phyloP scores from a whole-genome alignment of 2,888 invertebrate genomes.

The Bombylius major region DNA sequence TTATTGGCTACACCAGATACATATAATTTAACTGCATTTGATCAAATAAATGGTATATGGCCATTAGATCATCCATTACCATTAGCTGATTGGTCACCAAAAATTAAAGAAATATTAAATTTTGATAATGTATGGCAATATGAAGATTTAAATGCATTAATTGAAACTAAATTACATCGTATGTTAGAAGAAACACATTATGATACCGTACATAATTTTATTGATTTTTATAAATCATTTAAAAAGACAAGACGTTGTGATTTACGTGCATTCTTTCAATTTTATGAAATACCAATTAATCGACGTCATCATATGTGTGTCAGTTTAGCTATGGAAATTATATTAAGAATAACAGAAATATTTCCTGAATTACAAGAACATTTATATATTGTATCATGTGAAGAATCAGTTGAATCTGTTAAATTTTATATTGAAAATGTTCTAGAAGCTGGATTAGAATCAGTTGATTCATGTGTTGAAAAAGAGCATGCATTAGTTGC shows the following conservation, averaged over 20 bases:
- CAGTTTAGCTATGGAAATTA: conserved; percentile 70
- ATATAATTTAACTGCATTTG: conserved; percentile 35
- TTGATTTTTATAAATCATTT: conserved; percentile 52
- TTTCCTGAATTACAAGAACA: conserved; percentile 54
- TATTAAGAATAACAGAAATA: conserved; percentile 52
- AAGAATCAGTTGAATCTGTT: conserved; percentile 61
- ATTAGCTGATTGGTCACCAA: conserved; percentile 57
- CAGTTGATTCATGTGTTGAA: conserved; percentile 43
- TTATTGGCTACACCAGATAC: conserved; percentile 30
- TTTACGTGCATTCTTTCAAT: conserved; percentile 59
- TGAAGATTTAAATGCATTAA: conserved; percentile 64
- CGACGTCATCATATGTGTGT: conserved; percentile 77
- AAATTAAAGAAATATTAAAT: conserved; percentile 36
- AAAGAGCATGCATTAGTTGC: conserved; percentile 82
- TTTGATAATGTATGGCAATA: conserved; percentile 45
- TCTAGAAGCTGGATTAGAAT: conserved; percentile 40
- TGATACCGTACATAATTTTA: conserved; percentile 78
- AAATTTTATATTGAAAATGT: conserved; percentile 44
- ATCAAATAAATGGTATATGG: conserved; percentile 46
- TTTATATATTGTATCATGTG: conserved; percentile 70
- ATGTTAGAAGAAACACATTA: conserved; percentile 76
- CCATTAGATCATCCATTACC: conserved; percentile 59
- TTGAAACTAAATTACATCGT: conserved; percentile 67
- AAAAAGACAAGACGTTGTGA: conserved; percentile 49
- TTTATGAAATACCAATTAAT: conserved; percentile 66